Evolutionary conservation across 2,888 invertebrate genomes (phyloP), one percentile per base, ranked within the genome.

Genomic region (Cerceris rybyensis): DNA sequence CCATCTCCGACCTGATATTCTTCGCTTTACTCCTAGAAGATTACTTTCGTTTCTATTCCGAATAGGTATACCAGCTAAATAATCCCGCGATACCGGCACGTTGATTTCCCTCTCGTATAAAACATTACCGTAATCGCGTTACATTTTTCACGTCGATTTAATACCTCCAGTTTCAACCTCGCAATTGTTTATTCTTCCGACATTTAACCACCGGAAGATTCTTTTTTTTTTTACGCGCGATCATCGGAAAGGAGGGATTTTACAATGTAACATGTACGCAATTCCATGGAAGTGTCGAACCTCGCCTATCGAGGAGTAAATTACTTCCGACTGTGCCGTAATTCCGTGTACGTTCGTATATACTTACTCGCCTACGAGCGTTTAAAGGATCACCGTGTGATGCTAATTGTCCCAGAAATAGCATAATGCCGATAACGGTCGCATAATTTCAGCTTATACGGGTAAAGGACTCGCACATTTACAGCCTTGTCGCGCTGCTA

Each of bases 331-430:
- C 66, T 65, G 64, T 52, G 42, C 13, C 46, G 73, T 60, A 50
- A 65, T 72, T 67, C 70, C 70, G 14, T 75, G 81, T 71, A 57
- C 54, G n/a, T 55, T 49, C 49, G 59, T 60, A 64, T 28, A 28
- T 55, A 39, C 59, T 54, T 42, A 28, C 58, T 73, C 65, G 81
- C 55, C 63, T 57, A 73, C 70, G 69, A 42, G 41, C 79, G 70
- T 67, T 81, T 72, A 82, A 84, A 84, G 78, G 84, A 82, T 84
- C 85, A 73, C 42, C 64, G 72, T 64, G 75, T 64, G 75, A 80
- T 79, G 80, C 79, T 85, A 85, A 85, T 81, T 81, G 86, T 82
- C 83, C 84, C 82, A 87, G 85, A 88, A 87, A 87, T 84, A 86
- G 84, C 81, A 72, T 82, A 82, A 85, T 79, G 80, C 81, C 83